Base-by-base conservation (phyloP, 2,888 invertebrate species). In the Loripinus fragilis region DNA sequence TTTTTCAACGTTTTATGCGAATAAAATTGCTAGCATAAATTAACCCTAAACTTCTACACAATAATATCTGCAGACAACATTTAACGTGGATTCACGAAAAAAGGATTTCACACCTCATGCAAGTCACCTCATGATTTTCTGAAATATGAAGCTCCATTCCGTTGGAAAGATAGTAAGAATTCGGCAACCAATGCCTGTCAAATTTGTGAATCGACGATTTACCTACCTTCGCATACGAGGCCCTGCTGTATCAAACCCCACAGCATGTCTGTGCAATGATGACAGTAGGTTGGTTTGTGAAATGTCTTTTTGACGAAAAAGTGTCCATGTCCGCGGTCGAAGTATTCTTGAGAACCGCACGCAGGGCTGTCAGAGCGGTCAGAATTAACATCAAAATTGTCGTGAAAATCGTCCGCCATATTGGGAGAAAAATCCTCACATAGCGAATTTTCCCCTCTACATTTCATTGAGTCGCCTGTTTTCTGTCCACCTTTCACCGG, bases 211-310 rank as follows among this genome's bases (percentile, higher is more conserved):
- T n/a, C n/a, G n/a, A n/a, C n/a, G 52, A 25, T 5, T 25, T 12
- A 52, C 95, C 95, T 95, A 99, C 99, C 98, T 97, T 99, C 99
- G 96, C 99, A 99, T 94, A 98, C 97, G 96, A 97, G 98, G 95
- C 99, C 99, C 95, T 99, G 99, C 95, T 98, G 98, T 94, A 99
- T 98, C 95, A 99, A 96, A 94, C 99, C 99, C 99, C 99, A 99
- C 94, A 99, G 96, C 96, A 99, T 97, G 95, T 99, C 99, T 94
- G 98, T 98, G 96, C 99, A 99, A 95, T 99, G 98, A 95, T 99
- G 99, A 95, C 99, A 99, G 95, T 99, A 99, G 93, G 98, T 98
- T 94, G 99, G 99, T 96, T 99, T 99, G 96, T 99, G 99, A 96
- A 99, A 99, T 95, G 98, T 99, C 96, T 99, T 99, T 97, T 99